phyloP scores from a whole-genome alignment of 2,797 vertebrate species.

The Trematomus bernacchii region DNA sequence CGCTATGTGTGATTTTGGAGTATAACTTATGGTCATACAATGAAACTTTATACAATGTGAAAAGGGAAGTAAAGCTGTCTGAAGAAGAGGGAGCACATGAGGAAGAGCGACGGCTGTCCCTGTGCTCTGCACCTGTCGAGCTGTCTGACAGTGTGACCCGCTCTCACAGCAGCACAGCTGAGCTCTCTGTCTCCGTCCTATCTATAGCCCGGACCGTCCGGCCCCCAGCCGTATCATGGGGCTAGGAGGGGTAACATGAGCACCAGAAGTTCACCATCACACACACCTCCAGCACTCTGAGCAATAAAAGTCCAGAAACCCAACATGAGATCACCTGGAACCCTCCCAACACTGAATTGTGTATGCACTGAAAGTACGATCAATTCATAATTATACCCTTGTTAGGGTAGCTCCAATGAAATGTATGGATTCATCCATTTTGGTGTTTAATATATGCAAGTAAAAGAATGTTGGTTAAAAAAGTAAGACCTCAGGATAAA shows the following conservation, averaged over 20 bases:
- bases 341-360: neutral
- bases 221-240: constrained; percentile 57
- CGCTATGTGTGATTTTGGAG: neutral
- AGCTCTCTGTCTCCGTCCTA: constrained; percentile 83
- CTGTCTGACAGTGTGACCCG: constrained; percentile 81
- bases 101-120: constrained; percentile 44
- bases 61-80: constrained; percentile 32
- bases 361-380: neutral
- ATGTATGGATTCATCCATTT: neutral
- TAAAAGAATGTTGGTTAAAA: too few relatives aligned
- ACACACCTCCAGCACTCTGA: constrained; percentile 51
- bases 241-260: constrained; percentile 69
- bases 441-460: neutral
- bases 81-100: constrained; percentile 14
- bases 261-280: constrained; percentile 56
- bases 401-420: neutral
- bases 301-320: constrained; percentile 6
- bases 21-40: neutral
- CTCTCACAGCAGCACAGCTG: constrained; percentile 82
- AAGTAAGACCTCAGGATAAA: neutral
- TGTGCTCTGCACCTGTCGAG: constrained; percentile 81
- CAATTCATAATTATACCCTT: neutral
- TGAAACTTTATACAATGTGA: constrained; percentile 20
- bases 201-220: constrained; percentile 82
- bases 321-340: constrained; percentile 32